Evolutionary conservation across 2,797 vertebrate species (phyloP).

Genomic region (Accipiter fasciatus): DNA sequence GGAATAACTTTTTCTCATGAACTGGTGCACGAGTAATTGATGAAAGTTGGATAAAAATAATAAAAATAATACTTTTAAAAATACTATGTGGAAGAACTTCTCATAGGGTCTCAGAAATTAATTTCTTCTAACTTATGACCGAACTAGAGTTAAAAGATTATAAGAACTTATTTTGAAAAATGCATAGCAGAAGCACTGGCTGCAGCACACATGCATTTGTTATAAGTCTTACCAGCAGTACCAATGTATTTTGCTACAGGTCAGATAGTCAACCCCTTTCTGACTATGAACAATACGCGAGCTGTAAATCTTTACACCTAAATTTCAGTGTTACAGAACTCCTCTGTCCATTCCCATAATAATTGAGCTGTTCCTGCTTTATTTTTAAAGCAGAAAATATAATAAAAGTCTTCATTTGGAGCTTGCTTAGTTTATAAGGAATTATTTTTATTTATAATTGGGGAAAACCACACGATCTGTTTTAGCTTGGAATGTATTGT

Average conservation of each 20-base stretch:
- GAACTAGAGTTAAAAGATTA: not conserved
- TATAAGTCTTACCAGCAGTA: not conserved
- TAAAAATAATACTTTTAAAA: not conserved
- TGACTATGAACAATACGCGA: not conserved
- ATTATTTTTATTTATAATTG: not conserved
- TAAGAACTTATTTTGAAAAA: not conserved
- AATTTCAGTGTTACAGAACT: not conserved
- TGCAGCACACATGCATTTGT: not conserved
- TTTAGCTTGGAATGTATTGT: not conserved
- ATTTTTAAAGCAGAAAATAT: not conserved
- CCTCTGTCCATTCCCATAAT: not conserved
- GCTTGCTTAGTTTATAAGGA: not conserved
- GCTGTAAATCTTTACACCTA: not conserved
- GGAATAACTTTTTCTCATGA: not conserved
- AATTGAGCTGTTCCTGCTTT: not conserved
- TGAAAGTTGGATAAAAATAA: not conserved
- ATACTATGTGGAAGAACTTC: not conserved
- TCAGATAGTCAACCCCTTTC: not conserved
- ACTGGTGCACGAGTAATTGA: not conserved
- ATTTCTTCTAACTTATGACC: not conserved
- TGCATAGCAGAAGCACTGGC: not conserved
- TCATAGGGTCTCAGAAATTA: not conserved
- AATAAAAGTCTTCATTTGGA: not conserved
- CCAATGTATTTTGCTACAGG: not conserved
- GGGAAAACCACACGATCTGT: not conserved